A percentile compares a stretch with the other conserved stretches of the same genome.
These are phyloP conservation scores for Oxytorus armatus DNA, from an alignment of 2,888 invertebrate species.

Conservation along the genomic window DNA sequence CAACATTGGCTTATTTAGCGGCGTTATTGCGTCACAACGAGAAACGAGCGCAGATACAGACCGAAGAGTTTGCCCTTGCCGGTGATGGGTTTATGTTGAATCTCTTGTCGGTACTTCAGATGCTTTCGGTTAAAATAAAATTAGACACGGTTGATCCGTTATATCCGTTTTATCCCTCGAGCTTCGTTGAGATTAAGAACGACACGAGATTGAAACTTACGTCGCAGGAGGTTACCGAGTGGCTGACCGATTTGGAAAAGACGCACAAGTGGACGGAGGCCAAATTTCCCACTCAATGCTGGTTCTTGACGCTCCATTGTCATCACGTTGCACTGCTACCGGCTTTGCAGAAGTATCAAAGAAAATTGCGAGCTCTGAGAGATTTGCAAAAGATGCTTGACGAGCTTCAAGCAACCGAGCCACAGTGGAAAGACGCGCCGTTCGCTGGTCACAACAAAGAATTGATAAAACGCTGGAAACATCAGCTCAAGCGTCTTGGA, in stretches of 20 bases:
- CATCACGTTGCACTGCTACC: constrained; percentile 97
- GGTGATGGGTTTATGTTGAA: constrained; percentile 99
- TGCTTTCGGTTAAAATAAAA: constrained; percentile 95
- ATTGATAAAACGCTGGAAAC: constrained; percentile 93
- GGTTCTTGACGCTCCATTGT: constrained; percentile 97
- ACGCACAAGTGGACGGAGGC: constrained; percentile 90
- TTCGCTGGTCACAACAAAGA: constrained; percentile 92
- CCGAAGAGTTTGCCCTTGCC: constrained; percentile 93
- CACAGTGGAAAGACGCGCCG: constrained; percentile 92
- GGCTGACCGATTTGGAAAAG: constrained; percentile 89
- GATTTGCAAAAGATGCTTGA: constrained; percentile 95
- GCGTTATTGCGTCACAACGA: constrained; percentile 92
- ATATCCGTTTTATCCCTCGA: constrained; percentile 94
- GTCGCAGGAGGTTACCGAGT: constrained; percentile 92
- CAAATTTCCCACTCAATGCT: constrained; percentile 98
- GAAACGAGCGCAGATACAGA: constrained; percentile 95
- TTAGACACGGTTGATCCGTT: constrained; percentile 94
- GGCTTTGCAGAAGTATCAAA: constrained; percentile 93
- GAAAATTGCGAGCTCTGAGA: constrained; percentile 90
- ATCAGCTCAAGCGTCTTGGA: constrained; percentile 90
- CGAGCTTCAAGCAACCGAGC: constrained; percentile 92
- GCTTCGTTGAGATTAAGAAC: constrained; percentile 90
- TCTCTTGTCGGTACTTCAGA: constrained; percentile 95
- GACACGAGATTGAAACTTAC: constrained; percentile 94
- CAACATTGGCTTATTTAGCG: constrained; percentile 92